Percentiles rank a stretch among this genome's conserved stretches.
These are phyloP conservation scores for Cervus canadensis DNA, from an alignment of 2,113 vertebrate species.

Conservation along the genomic window DNA sequence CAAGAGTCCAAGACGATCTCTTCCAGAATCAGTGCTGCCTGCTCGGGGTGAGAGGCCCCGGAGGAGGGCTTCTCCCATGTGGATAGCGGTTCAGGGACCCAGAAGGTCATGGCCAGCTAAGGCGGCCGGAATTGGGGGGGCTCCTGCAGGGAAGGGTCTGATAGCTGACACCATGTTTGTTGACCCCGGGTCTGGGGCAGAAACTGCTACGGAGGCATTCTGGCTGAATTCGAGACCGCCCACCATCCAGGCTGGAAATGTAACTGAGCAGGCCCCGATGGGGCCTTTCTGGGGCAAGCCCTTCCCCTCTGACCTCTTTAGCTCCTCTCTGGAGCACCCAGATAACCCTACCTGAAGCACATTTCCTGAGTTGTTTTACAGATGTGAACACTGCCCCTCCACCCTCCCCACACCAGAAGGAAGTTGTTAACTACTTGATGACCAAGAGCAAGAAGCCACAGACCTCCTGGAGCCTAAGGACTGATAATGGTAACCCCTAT, in stretches of 20 bases:
- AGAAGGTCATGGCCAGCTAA: neutral
- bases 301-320: neutral
- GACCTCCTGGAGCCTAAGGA: neutral
- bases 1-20: accelerated
- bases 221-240: neutral
- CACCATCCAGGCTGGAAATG: too few relatives aligned
- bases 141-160: neutral
- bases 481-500: neutral
- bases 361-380: neutral
- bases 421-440: neutral
- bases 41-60: accelerated
- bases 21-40: neutral
- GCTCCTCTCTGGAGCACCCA: neutral
- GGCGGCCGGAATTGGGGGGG: accelerated
- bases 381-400: neutral
- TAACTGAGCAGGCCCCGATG: neutral
- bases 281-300: neutral
- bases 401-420: neutral
- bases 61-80: neutral
- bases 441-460: neutral
- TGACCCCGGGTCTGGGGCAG: neutral
- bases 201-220: neutral
- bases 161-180: accelerated
- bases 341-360: neutral
- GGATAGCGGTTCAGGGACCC: accelerated